Conservation (phyloP, 1,140 invertebrate species). For the Neuroterus valhalla region DNA sequence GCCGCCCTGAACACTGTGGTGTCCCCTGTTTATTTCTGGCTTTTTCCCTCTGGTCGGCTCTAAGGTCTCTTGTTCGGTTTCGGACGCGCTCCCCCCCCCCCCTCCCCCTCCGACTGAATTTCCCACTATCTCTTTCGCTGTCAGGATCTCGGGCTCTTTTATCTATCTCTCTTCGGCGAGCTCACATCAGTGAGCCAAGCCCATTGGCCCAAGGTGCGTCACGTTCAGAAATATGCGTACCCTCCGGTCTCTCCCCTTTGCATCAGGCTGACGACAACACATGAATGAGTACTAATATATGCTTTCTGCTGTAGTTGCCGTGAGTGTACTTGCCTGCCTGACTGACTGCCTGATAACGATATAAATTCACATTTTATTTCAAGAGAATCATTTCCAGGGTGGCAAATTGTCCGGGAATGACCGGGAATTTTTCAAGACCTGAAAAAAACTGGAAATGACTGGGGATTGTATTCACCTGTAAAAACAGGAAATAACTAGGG, state of each 20-base stretch:
- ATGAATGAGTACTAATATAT: constrained; percentile 23
- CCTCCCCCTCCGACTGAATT: too few relatives aligned
- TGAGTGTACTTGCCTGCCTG: not conserved
- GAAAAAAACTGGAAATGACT: too few relatives aligned
- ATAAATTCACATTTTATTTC: too few relatives aligned
- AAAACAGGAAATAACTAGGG: too few relatives aligned
- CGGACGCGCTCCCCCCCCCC: not conserved
- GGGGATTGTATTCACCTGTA: too few relatives aligned
- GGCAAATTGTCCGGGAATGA: too few relatives aligned
- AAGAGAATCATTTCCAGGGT: too few relatives aligned
- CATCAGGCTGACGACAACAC: constrained; percentile 6
- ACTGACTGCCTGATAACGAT: too few relatives aligned
- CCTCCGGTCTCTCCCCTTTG: constrained; percentile 36
- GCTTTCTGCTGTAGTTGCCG: not conserved
- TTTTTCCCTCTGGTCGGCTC: not conserved
- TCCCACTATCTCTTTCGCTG: constrained; percentile 18
- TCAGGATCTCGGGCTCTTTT: not conserved
- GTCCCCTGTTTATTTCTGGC: not conserved
- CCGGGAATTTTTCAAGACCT: too few relatives aligned
- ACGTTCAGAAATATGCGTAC: constrained; percentile 63
- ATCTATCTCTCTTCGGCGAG: constrained; percentile 31
- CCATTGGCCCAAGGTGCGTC: constrained; percentile 40
- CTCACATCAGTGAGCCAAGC: constrained; percentile 30
- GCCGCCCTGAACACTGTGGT: not conserved
- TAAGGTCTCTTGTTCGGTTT: constrained; percentile 10